A percentile compares a stretch with the other conserved stretches of the same genome.
phyloP scores from a whole-genome alignment of 2,113 vertebrate species.

The Thamnophis sirtalis region DNA sequence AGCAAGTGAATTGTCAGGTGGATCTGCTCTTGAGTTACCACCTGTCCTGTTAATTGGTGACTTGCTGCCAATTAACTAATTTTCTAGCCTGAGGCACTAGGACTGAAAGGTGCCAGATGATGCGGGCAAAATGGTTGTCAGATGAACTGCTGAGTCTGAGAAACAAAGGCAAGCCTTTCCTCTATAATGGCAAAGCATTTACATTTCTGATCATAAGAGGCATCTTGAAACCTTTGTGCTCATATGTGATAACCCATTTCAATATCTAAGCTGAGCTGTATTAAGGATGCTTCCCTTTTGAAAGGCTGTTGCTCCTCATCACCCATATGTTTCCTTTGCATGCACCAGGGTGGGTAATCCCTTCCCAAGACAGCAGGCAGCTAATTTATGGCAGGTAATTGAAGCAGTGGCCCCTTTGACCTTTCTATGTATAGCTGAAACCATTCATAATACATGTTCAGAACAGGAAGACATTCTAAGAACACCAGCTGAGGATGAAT shows the following conservation, averaged over 20 bases:
- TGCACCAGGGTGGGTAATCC: not conserved
- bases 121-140: not conserved
- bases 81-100: not conserved
- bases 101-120: not conserved
- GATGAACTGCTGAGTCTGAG: not conserved
- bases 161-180: not conserved
- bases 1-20: not conserved
- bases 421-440: slow-evolving; percentile 6
- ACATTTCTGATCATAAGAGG: not conserved
- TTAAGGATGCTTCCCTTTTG: not conserved
- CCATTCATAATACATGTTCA: not conserved
- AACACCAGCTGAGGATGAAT: slow-evolving; percentile 18
- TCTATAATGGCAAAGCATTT: not conserved
- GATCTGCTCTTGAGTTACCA: not conserved
- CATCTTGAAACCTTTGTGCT: not conserved
- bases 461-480: slow-evolving; percentile 28
- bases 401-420: not conserved
- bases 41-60: not conserved
- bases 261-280: not conserved
- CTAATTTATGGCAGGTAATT: not conserved
- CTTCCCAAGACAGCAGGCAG: not conserved
- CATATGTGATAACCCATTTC: not conserved
- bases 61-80: not conserved
- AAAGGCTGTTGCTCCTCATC: not conserved
- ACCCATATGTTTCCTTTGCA: not conserved